A percentile compares a stretch with the other conserved stretches of the same genome.
Conservation (phyloP, 2,113 vertebrate genomes). For the Lepidothrix coronata region DNA sequence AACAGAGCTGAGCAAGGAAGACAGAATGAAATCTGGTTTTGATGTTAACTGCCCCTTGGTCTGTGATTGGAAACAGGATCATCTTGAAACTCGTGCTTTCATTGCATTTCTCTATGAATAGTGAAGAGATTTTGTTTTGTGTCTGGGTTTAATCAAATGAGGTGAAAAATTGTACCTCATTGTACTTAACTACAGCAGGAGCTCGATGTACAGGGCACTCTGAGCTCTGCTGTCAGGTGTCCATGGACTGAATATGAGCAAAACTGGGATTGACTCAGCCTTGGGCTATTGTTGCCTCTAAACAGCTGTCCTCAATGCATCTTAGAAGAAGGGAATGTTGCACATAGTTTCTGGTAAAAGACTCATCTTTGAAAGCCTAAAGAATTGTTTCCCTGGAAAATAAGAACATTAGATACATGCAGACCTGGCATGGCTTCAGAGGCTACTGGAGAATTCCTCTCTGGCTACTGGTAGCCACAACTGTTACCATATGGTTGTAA, state of each 20-base stretch:
- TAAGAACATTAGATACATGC: background rate
- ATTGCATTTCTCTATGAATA: background rate
- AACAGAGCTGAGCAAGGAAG: background rate
- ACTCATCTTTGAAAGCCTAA: background rate
- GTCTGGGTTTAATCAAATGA: background rate
- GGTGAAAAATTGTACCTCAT: background rate
- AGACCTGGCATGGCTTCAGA: conserved; percentile 50
- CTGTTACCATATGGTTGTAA: conserved; percentile 21
- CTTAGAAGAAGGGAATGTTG: background rate
- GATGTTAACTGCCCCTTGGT: background rate
- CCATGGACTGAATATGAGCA: background rate
- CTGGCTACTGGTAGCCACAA: conserved; percentile 50
- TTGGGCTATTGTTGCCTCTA: background rate
- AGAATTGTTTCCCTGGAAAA: conserved; percentile 28
- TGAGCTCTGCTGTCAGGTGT: background rate
- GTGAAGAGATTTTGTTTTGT: background rate
- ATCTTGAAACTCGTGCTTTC: background rate
- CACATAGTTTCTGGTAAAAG: conserved; percentile 20
- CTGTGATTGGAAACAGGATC: background rate
- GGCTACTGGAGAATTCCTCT: conserved; percentile 35
- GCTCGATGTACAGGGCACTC: background rate
- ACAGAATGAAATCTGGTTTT: background rate
- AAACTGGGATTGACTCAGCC: background rate
- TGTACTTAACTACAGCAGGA: background rate
- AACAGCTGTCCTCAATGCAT: background rate